Conservation (phyloP, 2,113 vertebrate species). For the Ceratotherium simum region DNA sequence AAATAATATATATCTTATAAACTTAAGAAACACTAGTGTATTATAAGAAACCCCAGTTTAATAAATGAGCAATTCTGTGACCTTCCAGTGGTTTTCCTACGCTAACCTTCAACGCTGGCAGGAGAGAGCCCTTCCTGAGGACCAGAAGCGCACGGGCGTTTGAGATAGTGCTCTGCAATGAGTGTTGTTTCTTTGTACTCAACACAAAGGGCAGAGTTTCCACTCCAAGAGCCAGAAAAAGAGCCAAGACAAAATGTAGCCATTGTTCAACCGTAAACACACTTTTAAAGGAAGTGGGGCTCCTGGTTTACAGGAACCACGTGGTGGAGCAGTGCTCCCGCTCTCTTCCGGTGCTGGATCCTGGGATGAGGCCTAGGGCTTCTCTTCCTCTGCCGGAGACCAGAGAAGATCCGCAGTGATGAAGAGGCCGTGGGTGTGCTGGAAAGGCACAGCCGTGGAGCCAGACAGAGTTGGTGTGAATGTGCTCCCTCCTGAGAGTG, state of each 20-base stretch:
- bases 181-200: background rate
- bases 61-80: background rate
- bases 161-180: background rate
- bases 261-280: constrained; percentile 40
- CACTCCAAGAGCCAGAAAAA: constrained; percentile 36
- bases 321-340: background rate
- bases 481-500: background rate
- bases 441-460: background rate
- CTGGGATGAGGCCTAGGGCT: background rate
- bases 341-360: background rate
- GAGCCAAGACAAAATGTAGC: background rate
- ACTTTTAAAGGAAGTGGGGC: background rate
- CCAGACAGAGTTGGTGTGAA: background rate
- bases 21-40: background rate
- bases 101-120: background rate
- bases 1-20: background rate
- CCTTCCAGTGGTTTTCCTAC: background rate
- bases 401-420: background rate
- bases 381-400: background rate
- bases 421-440: background rate
- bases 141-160: background rate
- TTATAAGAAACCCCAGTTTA: background rate
- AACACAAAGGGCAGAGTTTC: constrained; percentile 54
- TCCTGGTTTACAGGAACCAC: background rate
- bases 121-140: background rate